Evolutionary conservation across 2,888 invertebrate species (phyloP), one percentile per base, ranked within the genome.

Genomic region (Andrena fulva): DNA sequence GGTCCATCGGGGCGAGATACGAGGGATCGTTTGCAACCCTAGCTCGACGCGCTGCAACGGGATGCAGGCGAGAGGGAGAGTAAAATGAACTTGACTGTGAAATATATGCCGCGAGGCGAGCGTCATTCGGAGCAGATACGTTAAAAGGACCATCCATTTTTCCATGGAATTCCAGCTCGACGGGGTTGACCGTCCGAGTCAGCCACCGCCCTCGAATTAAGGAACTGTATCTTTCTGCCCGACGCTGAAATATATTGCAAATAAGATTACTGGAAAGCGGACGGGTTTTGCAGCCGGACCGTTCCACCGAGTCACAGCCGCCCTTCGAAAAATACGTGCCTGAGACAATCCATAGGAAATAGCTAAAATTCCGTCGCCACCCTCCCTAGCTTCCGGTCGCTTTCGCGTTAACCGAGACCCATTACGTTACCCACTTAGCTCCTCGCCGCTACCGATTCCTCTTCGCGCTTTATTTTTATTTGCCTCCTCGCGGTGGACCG

Each of bases 321-420:
- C 76, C 89, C 86, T 87, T 87, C 89, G 86, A 91, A 89, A 92
- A 91, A 91, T 91, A 92, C 91, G 90, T 85, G 86, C 84, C 86
- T 86, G 90, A 91, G 90, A 92, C 92, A 91, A 92, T 92, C 89
- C 88, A 86, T 88, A 87, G 92, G 90, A 90, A 91, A 93, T 92
- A 90, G 89, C 89, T 91, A 89, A 87, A 93, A 93, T 92, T 92
- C 92, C 91, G 89, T 85, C 84, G 89, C 80, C 88, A 84, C 84
- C 84, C 87, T 69, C 66, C 56, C 63, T 35, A 10, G n/a, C 2
- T 52, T 63, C 68, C 67, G 79, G 67, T 84, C 79, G 84, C 76
- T 70, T 71, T 83, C 82, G 73, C 86, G 85, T 85, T 87, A 75
- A 86, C 82, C 85, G 82, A 76, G 80, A 72, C 75, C 87, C 89